Base-by-base conservation (phyloP, 1,140 invertebrate genomes). In the Drosophila nigrodunni region DNA sequence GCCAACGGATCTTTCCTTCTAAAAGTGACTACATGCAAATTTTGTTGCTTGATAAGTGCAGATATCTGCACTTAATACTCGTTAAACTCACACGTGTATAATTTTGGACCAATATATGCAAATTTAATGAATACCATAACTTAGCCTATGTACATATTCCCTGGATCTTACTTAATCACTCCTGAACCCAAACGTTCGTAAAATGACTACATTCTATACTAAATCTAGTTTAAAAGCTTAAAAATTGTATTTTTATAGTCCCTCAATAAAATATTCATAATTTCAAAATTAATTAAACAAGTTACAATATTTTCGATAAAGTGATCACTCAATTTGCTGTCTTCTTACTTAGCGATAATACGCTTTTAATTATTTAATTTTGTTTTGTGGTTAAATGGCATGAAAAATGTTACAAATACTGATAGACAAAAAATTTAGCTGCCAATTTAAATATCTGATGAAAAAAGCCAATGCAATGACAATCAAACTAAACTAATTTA, bases 401-500 rank as follows among this genome's bases (percentile, higher is more conserved):
- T 54, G 68, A 73, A 77, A 62, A 59, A 7, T 35, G 10, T 25
- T 46, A 25, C 35, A 67, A 80, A 66, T 52, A 58, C 30, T 78
- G 46, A 61, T 46, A 41, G 59, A 39, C 25, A 37, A 65, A 75
- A 80, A 70, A 52, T 37, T 66, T 50, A 50, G 77, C 50, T 62
- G 67, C 49, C 64, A 70, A 83, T 83, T 77, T 67, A 55, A 74
- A 85, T 77, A 72, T 82, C 70, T 74, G 73, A 70, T 71, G 57
- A 50, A 74, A 80, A 73, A 68, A 9, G 15, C 46, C 46, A 62
- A 43, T 57, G 50, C 50, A 30, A 30, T 30, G 21, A 49, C 75
- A 86, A 86, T 75, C 75, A 69, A 87, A 78, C 71, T 69, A 73
- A 82, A 80, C 69, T 62, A 88, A 88, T 82, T 88, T 88, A 74